Evolutionary conservation across 2,888 invertebrate genomes (phyloP), one percentile per base, ranked within the genome.

Genomic region (Volucella inflata): DNA sequence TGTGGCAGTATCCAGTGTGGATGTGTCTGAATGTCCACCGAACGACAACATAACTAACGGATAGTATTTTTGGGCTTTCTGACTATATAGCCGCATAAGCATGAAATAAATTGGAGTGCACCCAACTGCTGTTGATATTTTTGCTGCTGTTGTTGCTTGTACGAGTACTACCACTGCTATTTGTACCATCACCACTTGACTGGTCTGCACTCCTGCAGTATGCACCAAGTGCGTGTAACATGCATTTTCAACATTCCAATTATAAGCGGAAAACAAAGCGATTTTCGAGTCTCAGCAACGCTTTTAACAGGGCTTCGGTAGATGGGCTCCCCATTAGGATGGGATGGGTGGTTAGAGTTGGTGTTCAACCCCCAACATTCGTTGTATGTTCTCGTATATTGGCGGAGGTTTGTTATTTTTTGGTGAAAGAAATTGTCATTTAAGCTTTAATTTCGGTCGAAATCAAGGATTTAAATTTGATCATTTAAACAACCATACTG

Each of bases 241-340:
- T 84, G 79, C 71, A 79, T 84, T 84, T 83, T 75, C 84, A 76
- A 80, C 79, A 84, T 84, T 84, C 84, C 79, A 84, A 84, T 80
- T 84, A 80, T 71, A 62, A 76, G 75, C 50, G 55, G 59, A 70
- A 84, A 76, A 75, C 79, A 79, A 71, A 79, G 67, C 64, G 79
- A 71, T 84, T 75, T 79, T 50, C 57, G 55, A 68, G 51, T 75
- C 44, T 55, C 38, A 53, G 21, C 36, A 70, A 40, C 42, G 46
- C 36, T 64, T 62, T 68, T 74, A 67, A 75, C 55, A 74, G 40
- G 14, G 6, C 42, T 12, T 30, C 14, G 10, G 14, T 16, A 14
- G n/a, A 3, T 11, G 2, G 14, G 0, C 9, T 10, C 11, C 17
- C 50, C 50, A 9, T 14, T 50, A 8, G 50, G 53, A 11, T 12